Evolutionary conservation across 2,888 invertebrate genomes (phyloP).

Genomic region (Venustoraphidia nigricollis): DNA sequence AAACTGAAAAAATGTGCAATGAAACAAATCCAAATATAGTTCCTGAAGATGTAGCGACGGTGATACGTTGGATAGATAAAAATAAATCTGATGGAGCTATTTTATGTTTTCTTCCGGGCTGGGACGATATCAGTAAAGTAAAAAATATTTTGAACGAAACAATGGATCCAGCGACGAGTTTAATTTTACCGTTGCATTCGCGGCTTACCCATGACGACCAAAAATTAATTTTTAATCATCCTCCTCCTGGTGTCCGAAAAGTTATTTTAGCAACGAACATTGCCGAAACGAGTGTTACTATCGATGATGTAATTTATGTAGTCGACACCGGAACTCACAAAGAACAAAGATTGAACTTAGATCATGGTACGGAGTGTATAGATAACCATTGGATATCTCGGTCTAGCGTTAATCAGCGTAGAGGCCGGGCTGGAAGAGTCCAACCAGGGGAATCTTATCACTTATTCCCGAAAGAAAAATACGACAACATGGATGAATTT

Average conservation of each 20-base stretch:
- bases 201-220: constrained; percentile 42
- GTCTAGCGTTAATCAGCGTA: constrained; percentile 45
- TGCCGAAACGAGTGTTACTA: constrained; percentile 57
- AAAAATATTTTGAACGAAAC: constrained; percentile 29
- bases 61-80: constrained; percentile 39
- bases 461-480: constrained; percentile 35
- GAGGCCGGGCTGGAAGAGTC: constrained; percentile 53
- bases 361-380: constrained; percentile 30
- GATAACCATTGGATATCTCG: constrained; percentile 45
- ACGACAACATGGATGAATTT: constrained; percentile 31
- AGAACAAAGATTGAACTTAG: constrained; percentile 34
- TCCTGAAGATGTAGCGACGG: constrained; percentile 30
- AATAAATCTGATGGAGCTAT: constrained; percentile 48
- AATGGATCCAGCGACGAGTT: constrained; percentile 11
- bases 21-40: constrained; percentile 29
- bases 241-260: constrained; percentile 40
- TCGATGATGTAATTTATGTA: constrained; percentile 53
- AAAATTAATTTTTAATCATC: constrained; percentile 35
- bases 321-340: constrained; percentile 48
- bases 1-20: constrained; percentile 23
- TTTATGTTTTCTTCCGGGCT: constrained; percentile 59
- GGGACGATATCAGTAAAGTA: constrained; percentile 48
- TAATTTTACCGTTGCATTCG: constrained; percentile 24
- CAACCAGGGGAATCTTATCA: constrained; percentile 43
- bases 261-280: constrained; percentile 57